Evolutionary conservation across 2,113 vertebrate genomes (phyloP).

Genomic region (Regulus satrapa): DNA sequence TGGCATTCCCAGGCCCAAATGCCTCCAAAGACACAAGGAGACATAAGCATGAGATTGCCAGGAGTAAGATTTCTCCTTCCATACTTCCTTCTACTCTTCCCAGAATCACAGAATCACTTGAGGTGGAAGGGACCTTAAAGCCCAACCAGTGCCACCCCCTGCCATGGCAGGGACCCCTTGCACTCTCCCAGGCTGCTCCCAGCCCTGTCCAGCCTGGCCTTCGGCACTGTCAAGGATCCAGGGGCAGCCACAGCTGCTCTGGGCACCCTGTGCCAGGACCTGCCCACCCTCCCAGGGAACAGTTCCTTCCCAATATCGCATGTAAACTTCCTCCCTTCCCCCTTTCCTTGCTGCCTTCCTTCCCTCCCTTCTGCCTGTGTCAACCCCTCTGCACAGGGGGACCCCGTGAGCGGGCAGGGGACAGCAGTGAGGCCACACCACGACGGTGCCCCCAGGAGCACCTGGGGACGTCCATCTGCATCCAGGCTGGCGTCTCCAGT

Average conservation of each 20-base stretch:
- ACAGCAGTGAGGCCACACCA: neutral
- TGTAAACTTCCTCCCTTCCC: neutral
- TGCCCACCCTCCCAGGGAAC: accelerated
- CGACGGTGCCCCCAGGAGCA: accelerated
- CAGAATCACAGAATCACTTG: neutral
- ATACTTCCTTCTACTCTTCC: neutral
- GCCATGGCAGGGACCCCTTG: neutral
- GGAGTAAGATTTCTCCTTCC: neutral
- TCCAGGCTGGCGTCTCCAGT: neutral
- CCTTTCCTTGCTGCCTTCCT: neutral
- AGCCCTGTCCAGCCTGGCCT: neutral
- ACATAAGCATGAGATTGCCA: neutral
- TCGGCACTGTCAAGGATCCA: neutral
- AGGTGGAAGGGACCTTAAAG: neutral
- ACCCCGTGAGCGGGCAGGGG: neutral
- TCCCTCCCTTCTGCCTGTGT: neutral
- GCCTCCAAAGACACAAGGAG: neutral
- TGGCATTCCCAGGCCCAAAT: neutral
- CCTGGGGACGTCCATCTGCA: neutral
- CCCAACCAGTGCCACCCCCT: accelerated
- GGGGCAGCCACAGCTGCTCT: neutral
- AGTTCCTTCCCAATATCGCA: neutral
- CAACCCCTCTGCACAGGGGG: neutral
- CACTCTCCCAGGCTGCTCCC: neutral
- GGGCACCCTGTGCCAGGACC: neutral